Evolutionary conservation across 2,113 vertebrate species (phyloP).

Genomic region (Ahaetulla prasina): DNA sequence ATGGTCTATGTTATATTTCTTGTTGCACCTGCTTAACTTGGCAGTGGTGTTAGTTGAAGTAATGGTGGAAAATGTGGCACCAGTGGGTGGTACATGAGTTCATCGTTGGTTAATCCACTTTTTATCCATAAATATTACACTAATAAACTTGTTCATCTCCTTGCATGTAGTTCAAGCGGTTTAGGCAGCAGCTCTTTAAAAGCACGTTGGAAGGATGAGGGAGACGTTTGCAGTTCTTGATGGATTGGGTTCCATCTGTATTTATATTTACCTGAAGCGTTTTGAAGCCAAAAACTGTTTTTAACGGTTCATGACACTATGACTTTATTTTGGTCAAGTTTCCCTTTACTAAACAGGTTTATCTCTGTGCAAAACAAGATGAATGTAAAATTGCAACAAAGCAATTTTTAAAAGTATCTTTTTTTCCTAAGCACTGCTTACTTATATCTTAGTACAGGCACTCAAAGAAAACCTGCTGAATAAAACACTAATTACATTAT

Average conservation of each 20-base stretch:
- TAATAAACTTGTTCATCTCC: not conserved
- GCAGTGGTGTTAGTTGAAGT: not conserved
- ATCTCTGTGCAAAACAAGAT: not conserved
- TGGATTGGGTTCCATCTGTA: not conserved
- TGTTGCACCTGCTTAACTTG: not conserved
- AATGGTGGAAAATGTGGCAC: not conserved
- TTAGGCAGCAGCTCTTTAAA: not conserved
- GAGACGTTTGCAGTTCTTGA: not conserved
- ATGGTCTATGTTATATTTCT: not conserved
- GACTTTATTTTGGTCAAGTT: not conserved
- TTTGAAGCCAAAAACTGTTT: not conserved
- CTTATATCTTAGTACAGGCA: conserved; percentile 13
- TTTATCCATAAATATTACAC: not conserved
- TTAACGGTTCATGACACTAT: accelerated
- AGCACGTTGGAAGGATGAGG: not conserved
- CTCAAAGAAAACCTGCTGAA: conserved; percentile 56
- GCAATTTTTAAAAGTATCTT: not conserved
- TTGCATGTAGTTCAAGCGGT: not conserved
- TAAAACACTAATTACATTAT: conserved; percentile 55
- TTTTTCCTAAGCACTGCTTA: conserved; percentile 15
- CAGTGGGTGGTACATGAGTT: not conserved
- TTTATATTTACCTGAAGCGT: not conserved
- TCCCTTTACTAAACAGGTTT: not conserved
- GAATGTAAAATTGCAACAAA: conserved; percentile 9
- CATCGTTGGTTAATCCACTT: not conserved